Base-by-base conservation (phyloP, 2,797 vertebrate genomes). In the Ctenopoma multispine region DNA sequence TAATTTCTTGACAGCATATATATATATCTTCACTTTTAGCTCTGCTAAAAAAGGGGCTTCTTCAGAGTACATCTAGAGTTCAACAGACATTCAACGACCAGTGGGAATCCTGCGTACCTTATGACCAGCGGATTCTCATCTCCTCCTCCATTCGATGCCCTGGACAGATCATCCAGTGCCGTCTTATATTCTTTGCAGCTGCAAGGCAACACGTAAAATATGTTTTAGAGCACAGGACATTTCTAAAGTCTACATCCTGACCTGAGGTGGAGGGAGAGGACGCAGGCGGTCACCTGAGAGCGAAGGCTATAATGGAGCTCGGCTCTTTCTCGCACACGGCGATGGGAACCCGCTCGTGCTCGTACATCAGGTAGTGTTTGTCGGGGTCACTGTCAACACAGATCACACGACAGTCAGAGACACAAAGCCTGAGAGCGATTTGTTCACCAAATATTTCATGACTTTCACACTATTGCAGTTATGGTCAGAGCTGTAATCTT, bases 121-220 rank as follows among this genome's bases (percentile, higher is more conserved):
- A 51, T 87, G 2, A 50, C 7, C 56, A 94, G 95, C 13, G 84
- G 56, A 14, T 89, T 58, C 65, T 96, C 96, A 15, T 99, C 97
- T 41, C 94, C 96, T 43, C 91, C 90, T 24, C 79, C 55, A 79
- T 93, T 95, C 36, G 92, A 92, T 3, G 38, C 85, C 94, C 96
- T 97, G 29, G 96, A 96, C 75, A 99, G 83, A 59, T 98, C 96
- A 41, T 99, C 98, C 83, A 99, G 94, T 34, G 96, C 96, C 0
- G 95, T 98, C 92, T 96, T 98, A 85, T 99, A 99, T 83, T 99
- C 97, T 85, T 98, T 99, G 84, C 98, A 99, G 87, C 98, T 99
- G 60, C 46, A 72, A n/a, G n/a, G 17, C 0, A 21, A 34, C 17
- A 71, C 5, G 1, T 5, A 24, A 54, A 10, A n/a, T 7, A 34